phyloP scores from a whole-genome alignment of 1,140 invertebrate species.

The Nebria ingens region DNA sequence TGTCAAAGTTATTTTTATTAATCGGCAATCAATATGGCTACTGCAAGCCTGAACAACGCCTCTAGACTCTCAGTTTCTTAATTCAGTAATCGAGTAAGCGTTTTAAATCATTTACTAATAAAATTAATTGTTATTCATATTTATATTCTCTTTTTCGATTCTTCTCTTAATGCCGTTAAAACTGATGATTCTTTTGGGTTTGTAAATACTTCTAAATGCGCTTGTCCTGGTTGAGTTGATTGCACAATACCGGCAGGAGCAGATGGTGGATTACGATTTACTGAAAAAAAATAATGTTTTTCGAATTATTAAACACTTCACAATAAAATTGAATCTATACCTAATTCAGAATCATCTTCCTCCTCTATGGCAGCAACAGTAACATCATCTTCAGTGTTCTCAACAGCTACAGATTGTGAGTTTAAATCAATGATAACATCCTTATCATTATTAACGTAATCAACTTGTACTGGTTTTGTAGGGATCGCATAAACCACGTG shows the following conservation, averaged over 20 bases:
- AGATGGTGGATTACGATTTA: conserved; percentile 28
- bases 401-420: conserved; percentile 23
- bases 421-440: conserved; percentile 21
- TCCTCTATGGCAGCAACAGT: conserved; percentile 22
- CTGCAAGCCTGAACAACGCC: no score
- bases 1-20: no score
- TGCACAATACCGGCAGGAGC: conserved; percentile 29
- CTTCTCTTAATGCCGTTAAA: conserved; percentile 24
- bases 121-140: background rate
- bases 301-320: background rate
- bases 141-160: conserved; percentile 22
- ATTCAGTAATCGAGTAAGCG: no score
- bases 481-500: conserved; percentile 28
- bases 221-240: conserved; percentile 23
- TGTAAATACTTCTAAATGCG: conserved; percentile 21
- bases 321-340: conserved; percentile 3
- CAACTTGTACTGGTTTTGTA: conserved; percentile 24
- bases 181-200: conserved; percentile 30
- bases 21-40: no score
- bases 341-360: conserved; percentile 21
- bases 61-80: no score
- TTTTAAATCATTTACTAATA: no score
- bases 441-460: conserved; percentile 23
- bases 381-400: conserved; percentile 17
- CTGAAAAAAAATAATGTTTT: conserved; percentile 19